These are phyloP conservation scores for Brachionus calyciflorus DNA, from an alignment of 1,140 invertebrate genomes.

Conservation along the genomic window DNA sequence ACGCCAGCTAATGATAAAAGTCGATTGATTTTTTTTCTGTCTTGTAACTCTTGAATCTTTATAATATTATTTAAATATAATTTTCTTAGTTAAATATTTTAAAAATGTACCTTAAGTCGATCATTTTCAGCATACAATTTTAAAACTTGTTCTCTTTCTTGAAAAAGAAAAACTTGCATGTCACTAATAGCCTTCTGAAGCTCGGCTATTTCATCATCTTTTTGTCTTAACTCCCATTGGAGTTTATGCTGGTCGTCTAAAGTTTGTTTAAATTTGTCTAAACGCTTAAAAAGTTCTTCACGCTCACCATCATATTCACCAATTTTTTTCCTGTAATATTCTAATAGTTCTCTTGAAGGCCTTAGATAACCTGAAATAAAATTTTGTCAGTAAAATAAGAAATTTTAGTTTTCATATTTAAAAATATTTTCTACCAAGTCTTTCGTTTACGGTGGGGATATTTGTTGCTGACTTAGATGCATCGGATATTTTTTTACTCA, in stretches of 20 bases:
- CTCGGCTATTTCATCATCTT: slow-evolving; percentile 60
- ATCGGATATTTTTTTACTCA: background rate
- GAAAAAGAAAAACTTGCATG: slow-evolving; percentile 60
- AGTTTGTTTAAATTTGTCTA: slow-evolving; percentile 57
- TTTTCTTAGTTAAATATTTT: slow-evolving; percentile 48
- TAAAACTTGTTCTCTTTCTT: slow-evolving; percentile 60
- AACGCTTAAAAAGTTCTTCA: slow-evolving; percentile 54
- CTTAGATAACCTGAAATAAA: slow-evolving; percentile 52
- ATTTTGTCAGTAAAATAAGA: too few species aligned
- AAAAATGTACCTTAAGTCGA: slow-evolving; percentile 57
- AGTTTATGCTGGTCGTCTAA: slow-evolving; percentile 59
- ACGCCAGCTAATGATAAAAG: slow-evolving; percentile 53
- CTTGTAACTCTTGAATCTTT: slow-evolving; percentile 58
- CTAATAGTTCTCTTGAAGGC: slow-evolving; percentile 59
- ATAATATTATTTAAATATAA: slow-evolving; percentile 36
- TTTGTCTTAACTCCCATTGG: slow-evolving; percentile 57
- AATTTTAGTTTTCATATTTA: too few species aligned
- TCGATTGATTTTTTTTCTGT: slow-evolving; percentile 60
- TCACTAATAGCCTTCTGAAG: slow-evolving; percentile 61
- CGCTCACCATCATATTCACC: slow-evolving; percentile 61
- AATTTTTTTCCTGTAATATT: slow-evolving; percentile 61
- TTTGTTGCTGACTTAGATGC: background rate
- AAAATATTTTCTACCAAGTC: slow-evolving; percentile 30
- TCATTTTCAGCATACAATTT: slow-evolving; percentile 62
- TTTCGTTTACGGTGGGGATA: slow-evolving; percentile 25